phyloP scores from a whole-genome alignment of 2,888 invertebrate genomes.

The Marasmarcha lunaedactyla region DNA sequence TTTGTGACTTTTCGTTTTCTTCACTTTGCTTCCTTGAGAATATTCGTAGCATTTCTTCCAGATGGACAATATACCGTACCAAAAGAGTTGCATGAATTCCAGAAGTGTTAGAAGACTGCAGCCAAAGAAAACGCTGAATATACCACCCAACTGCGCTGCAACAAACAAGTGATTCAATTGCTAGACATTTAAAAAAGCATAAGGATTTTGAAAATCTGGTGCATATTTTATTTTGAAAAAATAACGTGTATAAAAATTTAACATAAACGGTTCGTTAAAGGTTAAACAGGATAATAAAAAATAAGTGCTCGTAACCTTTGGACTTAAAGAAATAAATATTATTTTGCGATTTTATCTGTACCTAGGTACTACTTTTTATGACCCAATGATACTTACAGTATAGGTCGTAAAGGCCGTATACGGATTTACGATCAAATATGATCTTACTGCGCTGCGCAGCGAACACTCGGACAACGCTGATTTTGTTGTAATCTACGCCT shows the following conservation, averaged over 20 bases:
- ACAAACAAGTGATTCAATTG: no score
- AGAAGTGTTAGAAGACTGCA: conserved; percentile 44
- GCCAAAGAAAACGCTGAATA: conserved; percentile 49
- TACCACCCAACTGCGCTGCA: conserved; percentile 50
- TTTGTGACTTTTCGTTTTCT: no score
- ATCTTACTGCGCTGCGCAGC: background rate
- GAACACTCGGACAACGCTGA: background rate
- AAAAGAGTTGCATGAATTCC: conserved; percentile 26
- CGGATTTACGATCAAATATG: background rate
- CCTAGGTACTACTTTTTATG: no score
- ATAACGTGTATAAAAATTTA: conserved; percentile 32
- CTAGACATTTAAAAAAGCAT: no score
- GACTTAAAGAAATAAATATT: no score
- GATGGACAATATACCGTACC: conserved; percentile 6
- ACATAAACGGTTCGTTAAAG: no score
- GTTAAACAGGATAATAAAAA: no score
- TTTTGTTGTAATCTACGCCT: background rate
- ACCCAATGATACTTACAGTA: conserved; percentile 11
- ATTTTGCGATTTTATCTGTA: no score
- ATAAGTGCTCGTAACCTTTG: no score
- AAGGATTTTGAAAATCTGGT: no score
- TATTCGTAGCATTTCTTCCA: no score
- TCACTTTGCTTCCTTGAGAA: no score
- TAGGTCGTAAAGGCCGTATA: conserved; percentile 5
- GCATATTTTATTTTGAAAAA: background rate